These are phyloP conservation scores for Lasiurus cinereus DNA, from an alignment of 2,113 vertebrate genomes.

Conservation along the genomic window DNA sequence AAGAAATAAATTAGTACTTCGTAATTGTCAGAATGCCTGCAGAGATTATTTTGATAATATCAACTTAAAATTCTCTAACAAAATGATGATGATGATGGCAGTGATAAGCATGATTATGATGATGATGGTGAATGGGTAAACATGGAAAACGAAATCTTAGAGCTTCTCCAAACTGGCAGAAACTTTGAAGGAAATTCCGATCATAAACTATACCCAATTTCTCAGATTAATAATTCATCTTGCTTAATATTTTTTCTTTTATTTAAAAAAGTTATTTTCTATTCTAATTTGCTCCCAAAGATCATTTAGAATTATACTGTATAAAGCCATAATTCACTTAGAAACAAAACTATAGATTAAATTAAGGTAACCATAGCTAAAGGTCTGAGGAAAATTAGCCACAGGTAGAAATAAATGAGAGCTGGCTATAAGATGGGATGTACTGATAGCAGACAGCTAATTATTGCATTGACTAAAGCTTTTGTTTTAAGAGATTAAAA, in stretches of 20 bases:
- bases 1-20: background rate
- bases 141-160: background rate
- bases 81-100: background rate
- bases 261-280: background rate
- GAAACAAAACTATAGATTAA: constrained; percentile 38
- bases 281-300: constrained; percentile 11
- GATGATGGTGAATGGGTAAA: background rate
- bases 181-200: constrained; percentile 45
- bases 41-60: background rate
- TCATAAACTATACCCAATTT: background rate
- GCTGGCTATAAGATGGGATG: background rate
- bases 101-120: background rate
- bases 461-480: background rate
- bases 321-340: constrained; percentile 21
- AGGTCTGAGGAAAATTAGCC: constrained; percentile 34
- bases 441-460: background rate
- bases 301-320: constrained; percentile 4
- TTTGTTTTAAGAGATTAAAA: constrained; percentile 33
- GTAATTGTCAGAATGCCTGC: background rate
- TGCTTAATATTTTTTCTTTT: background rate
- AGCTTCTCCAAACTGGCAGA: background rate
- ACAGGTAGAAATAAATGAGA: background rate
- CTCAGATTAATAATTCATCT: background rate
- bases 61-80: background rate
- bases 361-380: background rate